Evolutionary conservation across 2,888 invertebrate species (phyloP).

Genomic region (Pollenia griseotomentosa): DNA sequence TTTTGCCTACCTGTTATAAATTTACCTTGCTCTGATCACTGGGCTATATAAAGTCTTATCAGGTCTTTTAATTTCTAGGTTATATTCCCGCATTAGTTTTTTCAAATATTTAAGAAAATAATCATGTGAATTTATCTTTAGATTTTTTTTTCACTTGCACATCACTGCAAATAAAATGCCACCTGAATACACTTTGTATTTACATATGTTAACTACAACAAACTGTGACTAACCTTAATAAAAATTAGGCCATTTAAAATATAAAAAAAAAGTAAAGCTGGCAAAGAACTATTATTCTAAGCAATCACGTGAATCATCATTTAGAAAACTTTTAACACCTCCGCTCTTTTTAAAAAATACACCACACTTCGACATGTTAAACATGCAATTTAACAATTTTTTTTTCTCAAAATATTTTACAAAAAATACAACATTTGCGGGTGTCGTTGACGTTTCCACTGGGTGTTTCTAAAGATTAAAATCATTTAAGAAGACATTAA

Average conservation of each 20-base stretch:
- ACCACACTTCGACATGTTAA: slow-evolving; percentile 18
- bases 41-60: no score
- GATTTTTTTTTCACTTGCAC: no score
- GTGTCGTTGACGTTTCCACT: slow-evolving; percentile 37
- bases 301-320: slow-evolving; percentile 63
- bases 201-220: no score
- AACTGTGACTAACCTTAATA: slow-evolving; percentile 12
- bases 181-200: no score
- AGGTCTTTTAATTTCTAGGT: no score
- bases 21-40: no score
- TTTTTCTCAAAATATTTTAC: neutral
- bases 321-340: slow-evolving; percentile 64
- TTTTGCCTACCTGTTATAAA: no score
- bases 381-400: slow-evolving; percentile 46
- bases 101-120: no score
- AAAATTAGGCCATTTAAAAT: slow-evolving; percentile 42
- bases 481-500: slow-evolving; percentile 8
- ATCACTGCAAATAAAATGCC: no score
- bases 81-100: no score
- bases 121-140: no score
- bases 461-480: slow-evolving; percentile 2
- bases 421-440: slow-evolving; percentile 33
- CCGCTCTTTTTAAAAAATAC: neutral
- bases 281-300: neutral
- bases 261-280: no score